Conservation (phyloP, 2,797 vertebrate genomes). For the Benthosema pterotum region DNA sequence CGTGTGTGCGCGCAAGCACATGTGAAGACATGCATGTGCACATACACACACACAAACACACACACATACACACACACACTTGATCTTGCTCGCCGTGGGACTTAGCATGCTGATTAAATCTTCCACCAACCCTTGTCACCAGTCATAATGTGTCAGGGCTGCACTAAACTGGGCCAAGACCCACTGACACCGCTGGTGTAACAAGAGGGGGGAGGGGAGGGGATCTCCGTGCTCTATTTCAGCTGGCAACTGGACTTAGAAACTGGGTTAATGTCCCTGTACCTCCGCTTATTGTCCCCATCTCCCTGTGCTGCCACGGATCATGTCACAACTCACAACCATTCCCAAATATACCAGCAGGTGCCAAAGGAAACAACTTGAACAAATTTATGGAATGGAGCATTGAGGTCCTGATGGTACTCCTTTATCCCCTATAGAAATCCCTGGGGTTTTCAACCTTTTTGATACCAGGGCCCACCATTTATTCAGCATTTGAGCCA, state of each 20-base stretch:
- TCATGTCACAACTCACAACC: too few relatives aligned
- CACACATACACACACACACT: constrained; percentile 8
- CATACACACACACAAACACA: not conserved
- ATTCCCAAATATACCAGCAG: too few relatives aligned
- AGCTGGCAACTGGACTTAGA: constrained; percentile 32
- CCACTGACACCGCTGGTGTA: constrained; percentile 44
- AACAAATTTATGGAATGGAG: too few relatives aligned
- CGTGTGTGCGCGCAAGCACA: too few relatives aligned
- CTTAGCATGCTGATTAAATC: constrained; percentile 10
- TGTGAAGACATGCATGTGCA: too few relatives aligned
- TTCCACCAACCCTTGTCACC: not conserved
- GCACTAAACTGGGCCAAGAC: constrained; percentile 49
- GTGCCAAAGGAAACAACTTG: too few relatives aligned
- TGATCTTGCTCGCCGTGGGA: constrained; percentile 38
- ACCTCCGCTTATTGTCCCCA: not conserved
- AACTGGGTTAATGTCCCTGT: constrained; percentile 42
- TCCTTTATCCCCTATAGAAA: too few relatives aligned
- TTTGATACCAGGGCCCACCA: too few relatives aligned
- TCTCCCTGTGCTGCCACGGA: not conserved
- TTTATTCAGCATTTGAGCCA: too few relatives aligned
- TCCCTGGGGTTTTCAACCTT: too few relatives aligned
- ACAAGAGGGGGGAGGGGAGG: constrained; percentile 22
- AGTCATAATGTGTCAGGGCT: not conserved
- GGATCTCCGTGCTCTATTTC: constrained; percentile 18
- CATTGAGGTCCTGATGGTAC: too few relatives aligned